Percentiles rank a stretch among this genome's conserved stretches.
These are phyloP conservation scores for Rhinolophus sinicus DNA, from an alignment of 2,113 vertebrate species.

Conservation along the genomic window DNA sequence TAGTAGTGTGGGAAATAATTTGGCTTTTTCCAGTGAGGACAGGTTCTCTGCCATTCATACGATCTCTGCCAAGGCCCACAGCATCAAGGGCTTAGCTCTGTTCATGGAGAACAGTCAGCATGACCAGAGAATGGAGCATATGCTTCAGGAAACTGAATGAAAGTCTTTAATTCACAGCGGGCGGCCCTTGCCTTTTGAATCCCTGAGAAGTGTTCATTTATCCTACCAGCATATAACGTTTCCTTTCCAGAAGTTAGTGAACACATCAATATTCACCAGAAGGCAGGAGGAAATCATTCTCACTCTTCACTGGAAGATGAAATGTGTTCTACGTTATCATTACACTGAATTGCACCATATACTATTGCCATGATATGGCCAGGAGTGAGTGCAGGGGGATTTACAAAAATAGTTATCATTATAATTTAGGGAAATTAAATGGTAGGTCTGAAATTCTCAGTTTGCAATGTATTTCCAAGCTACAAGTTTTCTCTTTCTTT, in stretches of 20 bases:
- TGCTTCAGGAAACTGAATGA: background rate
- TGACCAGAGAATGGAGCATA: background rate
- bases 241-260: background rate
- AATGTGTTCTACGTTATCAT: background rate
- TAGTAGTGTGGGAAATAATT: background rate
- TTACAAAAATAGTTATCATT: background rate
- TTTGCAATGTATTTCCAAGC: background rate
- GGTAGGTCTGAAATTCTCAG: background rate
- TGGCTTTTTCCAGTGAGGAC: background rate
- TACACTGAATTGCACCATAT: background rate
- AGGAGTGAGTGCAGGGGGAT: background rate
- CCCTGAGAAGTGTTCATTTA: background rate
- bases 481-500: background rate
- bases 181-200: background rate
- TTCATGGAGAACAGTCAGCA: background rate
- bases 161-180: background rate
- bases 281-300: background rate
- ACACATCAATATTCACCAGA: background rate
- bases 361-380: background rate
- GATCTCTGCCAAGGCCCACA: slow-evolving; percentile 18
- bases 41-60: background rate
- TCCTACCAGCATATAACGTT: background rate
- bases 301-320: background rate
- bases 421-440: slow-evolving; percentile 17
- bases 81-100: background rate